Evolutionary conservation across 2,113 vertebrate species (phyloP), one percentile per base, ranked within the genome.

Genomic region (Brevimyrus niger): DNA sequence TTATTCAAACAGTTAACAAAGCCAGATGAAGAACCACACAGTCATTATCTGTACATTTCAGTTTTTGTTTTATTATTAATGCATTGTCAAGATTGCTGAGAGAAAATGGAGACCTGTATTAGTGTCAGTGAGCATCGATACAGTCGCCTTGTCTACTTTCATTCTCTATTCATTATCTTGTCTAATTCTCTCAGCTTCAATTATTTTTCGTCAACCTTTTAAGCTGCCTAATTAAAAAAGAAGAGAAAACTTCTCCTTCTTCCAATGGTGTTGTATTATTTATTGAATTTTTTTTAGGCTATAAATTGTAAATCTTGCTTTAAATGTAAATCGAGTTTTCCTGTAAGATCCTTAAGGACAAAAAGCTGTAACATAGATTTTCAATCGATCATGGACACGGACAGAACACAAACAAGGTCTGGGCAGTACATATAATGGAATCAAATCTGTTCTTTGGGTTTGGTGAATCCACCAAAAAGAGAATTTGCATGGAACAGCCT

Each of bases 141-240:
- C 73, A 91, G 90, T 92, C 92, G 91, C 89, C 93, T 92, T 91
- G 90, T 94, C 93, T 94, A 90, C 89, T 92, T 94, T 93, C 90
- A 90, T 92, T 93, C 92, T 93, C 92, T 93, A 94, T 94, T 94
- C 92, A 94, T 95, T 95, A 94, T 94, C 94, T 94, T 89, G 91
- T 94, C 93, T 94, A 93, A 95, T 94, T 95, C 91, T 92, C 91
- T 92, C 91, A 90, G 92, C 92, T 91, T 92, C 93, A 91, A 91
- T 94, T 94, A 94, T 94, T 95, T 91, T 92, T 84, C 51, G 65
- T 94, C 92, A 91, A 94, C 93, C 91, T 91, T 94, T 94, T 93
- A 94, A 95, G 93, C 92, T 91, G 91, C 90, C 92, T 94, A 95
- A 95, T 96, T 96, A 95, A 94, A 95, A 92, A 69, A 55, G n/a